These are phyloP conservation scores for Heptranchias perlo DNA, from an alignment of 2,113 vertebrate genomes.

Conservation along the genomic window DNA sequence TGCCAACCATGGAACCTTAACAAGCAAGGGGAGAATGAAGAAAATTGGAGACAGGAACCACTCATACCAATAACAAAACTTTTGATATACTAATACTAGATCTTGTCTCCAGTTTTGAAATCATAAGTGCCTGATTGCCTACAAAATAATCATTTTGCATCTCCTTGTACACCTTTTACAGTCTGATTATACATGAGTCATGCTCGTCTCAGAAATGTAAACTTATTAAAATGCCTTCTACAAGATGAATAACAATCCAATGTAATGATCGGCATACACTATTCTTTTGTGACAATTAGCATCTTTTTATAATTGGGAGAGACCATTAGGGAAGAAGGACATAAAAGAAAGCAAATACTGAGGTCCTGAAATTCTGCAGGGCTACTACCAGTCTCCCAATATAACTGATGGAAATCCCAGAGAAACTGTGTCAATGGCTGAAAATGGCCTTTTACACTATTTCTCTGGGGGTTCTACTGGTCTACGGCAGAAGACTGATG, in stretches of 20 bases:
- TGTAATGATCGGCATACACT: not conserved
- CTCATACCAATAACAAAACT: no score
- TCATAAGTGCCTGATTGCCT: not conserved
- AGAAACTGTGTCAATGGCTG: no score
- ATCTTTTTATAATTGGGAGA: no score
- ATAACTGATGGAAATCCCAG: no score
- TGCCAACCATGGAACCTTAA: not conserved
- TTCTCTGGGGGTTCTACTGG: no score
- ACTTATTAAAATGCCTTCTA: not conserved
- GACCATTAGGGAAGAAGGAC: no score
- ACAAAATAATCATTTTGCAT: not conserved
- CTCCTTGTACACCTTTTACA: not conserved
- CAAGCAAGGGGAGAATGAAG: not conserved
- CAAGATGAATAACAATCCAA: not conserved
- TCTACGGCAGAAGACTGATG: no score
- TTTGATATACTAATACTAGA: not conserved
- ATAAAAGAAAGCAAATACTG: no score
- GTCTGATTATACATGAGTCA: not conserved
- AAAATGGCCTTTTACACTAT: no score
- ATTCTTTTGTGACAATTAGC: no score
- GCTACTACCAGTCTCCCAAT: no score
- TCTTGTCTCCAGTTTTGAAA: not conserved
- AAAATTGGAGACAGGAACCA: not conserved
- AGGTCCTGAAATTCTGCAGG: no score
- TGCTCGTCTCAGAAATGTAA: not conserved